Base-by-base conservation (phyloP, 2,113 vertebrate species). In the Microcebus jonahi region DNA sequence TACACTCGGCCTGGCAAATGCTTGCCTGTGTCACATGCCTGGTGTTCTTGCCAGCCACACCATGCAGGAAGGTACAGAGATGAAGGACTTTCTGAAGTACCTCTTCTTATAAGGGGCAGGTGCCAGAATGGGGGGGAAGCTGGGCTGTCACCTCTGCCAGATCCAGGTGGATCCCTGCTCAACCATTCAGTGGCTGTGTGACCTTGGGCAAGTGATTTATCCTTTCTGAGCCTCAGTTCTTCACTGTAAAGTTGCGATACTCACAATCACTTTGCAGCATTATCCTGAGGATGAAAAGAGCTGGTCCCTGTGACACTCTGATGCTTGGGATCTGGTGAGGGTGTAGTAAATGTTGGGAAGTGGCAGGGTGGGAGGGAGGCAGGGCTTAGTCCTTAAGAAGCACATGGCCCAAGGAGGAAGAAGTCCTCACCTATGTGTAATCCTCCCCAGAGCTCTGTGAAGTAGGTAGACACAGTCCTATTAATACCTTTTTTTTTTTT, bases 1-100 rank as follows among this genome's bases (percentile, higher is more conserved):
- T 82, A 5, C 10, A 14, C 4, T 83, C 14, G 5, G 11, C 75
- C 57, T 0, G 1, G 14, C 45, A 29, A 34, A 5, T 21, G 31
- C 55, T 85, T 3, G 0, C 1, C 0, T 18, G 31, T 68, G 36
- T 34, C 10, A 0, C 29, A 73, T 59, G 42, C 36, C 29, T 0
- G 2, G 6, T 45, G 57, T 68, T 50, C 27, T 10, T n/a, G 17
- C 39, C 48, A 8, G 5, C 39, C 34, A 27, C 27, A 29, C 61
- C 6, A 4, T 73, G 12, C 0, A 0, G 10, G 29, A 57, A 8
- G 34, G 23, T 5, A 48, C 12, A 73, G 63, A 59, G 18, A 17
- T 42, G 34, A 70, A 6, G 55, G 6, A 57, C 20, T 20, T 55
- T 57, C 20, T 21, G 2, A 63, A 11, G 11, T 12, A 63, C 61